Conservation (phyloP, 2,888 invertebrate genomes). For the Galeopsomyia nigrocyanea region DNA sequence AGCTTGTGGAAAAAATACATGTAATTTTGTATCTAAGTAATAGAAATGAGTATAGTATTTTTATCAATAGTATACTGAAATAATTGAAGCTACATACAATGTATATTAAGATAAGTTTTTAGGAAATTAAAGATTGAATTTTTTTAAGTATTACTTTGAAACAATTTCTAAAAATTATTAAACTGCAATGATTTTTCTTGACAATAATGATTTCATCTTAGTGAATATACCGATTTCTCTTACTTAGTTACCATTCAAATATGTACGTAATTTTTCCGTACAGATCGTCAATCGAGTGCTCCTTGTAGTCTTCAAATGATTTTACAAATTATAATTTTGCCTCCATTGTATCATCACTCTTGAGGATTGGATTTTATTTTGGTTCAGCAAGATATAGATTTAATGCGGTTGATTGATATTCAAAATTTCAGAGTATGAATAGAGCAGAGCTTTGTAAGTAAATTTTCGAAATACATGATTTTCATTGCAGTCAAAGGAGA, state of each 20-base stretch:
- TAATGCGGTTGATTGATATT: constrained; percentile 17
- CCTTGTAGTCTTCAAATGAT: constrained; percentile 28
- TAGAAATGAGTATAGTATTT: too few relatives aligned
- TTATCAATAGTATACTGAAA: too few relatives aligned
- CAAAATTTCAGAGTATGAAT: constrained; percentile 15
- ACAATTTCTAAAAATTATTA: not conserved
- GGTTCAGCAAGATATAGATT: constrained; percentile 20
- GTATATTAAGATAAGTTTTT: too few relatives aligned
- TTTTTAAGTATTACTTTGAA: too few relatives aligned
- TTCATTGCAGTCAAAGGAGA: constrained; percentile 29
- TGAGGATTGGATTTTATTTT: constrained; percentile 35
- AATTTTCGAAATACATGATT: constrained; percentile 33
- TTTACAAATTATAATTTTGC: constrained; percentile 25
- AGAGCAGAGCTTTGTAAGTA: constrained; percentile 21
- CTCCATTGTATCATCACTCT: constrained; percentile 3
- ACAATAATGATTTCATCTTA: constrained; percentile 13
- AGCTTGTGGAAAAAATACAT: too few relatives aligned
- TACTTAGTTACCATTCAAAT: constrained; percentile 11
- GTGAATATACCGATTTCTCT: constrained; percentile 33
- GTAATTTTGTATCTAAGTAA: too few relatives aligned
- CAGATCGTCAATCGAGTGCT: constrained; percentile 32
- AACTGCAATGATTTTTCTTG: not conserved
- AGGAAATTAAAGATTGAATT: too few relatives aligned
- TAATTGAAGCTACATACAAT: too few relatives aligned
- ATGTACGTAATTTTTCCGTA: constrained; percentile 13